phyloP scores from a whole-genome alignment of 92 coral and sea anemone genomes.

The Virgularia gustaviana region DNA sequence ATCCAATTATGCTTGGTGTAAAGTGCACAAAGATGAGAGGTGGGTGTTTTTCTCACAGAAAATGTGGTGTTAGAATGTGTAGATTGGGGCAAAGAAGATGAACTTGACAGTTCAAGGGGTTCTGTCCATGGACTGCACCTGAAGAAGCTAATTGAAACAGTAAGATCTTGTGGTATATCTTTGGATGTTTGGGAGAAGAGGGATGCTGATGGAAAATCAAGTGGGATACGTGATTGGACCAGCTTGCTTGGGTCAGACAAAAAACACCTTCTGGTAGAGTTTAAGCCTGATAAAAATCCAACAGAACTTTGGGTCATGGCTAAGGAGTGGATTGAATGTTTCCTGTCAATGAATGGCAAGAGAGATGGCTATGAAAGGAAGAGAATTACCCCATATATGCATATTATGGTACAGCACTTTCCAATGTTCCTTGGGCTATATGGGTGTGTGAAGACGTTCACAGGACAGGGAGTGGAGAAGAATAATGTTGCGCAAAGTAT shows the following conservation, averaged over 20 bases:
- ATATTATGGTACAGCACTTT: constrained; percentile 12
- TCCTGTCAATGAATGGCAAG: constrained; percentile 16
- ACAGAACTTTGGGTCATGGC: constrained; percentile 43
- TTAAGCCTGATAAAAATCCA: constrained; percentile 24
- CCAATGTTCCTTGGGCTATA: constrained; percentile 25
- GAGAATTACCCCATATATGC: constrained; percentile 37
- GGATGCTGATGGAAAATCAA: constrained; percentile 46
- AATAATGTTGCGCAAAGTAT: too few species aligned
- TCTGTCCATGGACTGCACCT: constrained; percentile 14
- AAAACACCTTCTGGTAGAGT: constrained; percentile 13
- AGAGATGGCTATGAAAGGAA: constrained; percentile 34
- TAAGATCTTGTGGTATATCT: constrained; percentile 55
- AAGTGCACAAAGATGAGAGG: constrained; percentile 17
- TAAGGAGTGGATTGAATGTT: constrained; percentile 43
- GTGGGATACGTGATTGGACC: constrained; percentile 34
- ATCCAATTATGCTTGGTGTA: constrained; percentile 33
- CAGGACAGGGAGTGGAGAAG: constrained; percentile 51
- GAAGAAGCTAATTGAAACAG: too few species aligned
- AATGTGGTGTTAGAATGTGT: constrained; percentile 30
- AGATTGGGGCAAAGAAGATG: constrained; percentile 37
- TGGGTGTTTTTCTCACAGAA: constrained; percentile 32
- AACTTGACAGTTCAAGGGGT: constrained; percentile 1
- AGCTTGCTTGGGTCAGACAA: constrained; percentile 46
- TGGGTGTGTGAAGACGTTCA: constrained; percentile 34
- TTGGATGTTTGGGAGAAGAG: constrained; percentile 47